phyloP scores from a whole-genome alignment of 1,140 invertebrate genomes.

The Brachionus rubens region DNA sequence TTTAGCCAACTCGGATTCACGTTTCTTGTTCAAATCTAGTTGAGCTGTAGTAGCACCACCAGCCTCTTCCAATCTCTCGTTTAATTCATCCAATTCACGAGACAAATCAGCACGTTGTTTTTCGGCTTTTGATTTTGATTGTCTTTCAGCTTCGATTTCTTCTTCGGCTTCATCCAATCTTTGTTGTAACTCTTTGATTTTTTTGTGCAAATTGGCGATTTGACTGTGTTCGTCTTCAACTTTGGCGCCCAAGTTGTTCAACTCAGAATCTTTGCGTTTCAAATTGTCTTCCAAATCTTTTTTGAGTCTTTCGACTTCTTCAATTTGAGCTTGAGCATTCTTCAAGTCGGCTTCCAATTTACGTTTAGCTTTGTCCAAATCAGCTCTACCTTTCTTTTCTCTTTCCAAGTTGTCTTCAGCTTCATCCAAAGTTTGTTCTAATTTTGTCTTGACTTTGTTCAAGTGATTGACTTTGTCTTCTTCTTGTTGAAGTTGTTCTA shows the following conservation, averaged over 20 bases:
- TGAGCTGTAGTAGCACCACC: conserved; percentile 97
- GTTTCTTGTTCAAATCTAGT: conserved; percentile 98
- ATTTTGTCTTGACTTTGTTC: conserved; percentile 95
- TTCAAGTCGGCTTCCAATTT: conserved; percentile 93
- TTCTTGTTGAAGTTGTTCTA: conserved; percentile 89
- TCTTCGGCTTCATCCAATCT: conserved; percentile 94
- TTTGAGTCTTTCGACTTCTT: conserved; percentile 94
- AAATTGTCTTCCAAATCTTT: conserved; percentile 87
- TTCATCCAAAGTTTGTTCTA: conserved; percentile 95
- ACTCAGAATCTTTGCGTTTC: conserved; percentile 84
- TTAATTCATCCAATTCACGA: conserved; percentile 91
- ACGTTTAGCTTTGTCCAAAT: conserved; percentile 93
- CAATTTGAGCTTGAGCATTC: conserved; percentile 92
- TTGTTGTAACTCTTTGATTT: conserved; percentile 86
- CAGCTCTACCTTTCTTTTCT: conserved; percentile 94
- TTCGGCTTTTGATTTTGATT: conserved; percentile 78
- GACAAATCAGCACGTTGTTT: conserved; percentile 93
- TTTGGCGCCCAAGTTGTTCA: conserved; percentile 85
- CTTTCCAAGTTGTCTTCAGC: conserved; percentile 93
- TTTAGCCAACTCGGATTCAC: conserved; percentile 95
- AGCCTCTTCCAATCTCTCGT: conserved; percentile 93
- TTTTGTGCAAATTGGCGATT: conserved; percentile 89
- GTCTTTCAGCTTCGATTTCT: conserved; percentile 92
- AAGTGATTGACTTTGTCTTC: conserved; percentile 99
- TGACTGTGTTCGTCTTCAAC: conserved; percentile 95